A percentile compares a stretch with the other conserved stretches of the same genome.
phyloP scores from a whole-genome alignment of 2,888 invertebrate genomes.

The Nematopogon swammerdamellus region DNA sequence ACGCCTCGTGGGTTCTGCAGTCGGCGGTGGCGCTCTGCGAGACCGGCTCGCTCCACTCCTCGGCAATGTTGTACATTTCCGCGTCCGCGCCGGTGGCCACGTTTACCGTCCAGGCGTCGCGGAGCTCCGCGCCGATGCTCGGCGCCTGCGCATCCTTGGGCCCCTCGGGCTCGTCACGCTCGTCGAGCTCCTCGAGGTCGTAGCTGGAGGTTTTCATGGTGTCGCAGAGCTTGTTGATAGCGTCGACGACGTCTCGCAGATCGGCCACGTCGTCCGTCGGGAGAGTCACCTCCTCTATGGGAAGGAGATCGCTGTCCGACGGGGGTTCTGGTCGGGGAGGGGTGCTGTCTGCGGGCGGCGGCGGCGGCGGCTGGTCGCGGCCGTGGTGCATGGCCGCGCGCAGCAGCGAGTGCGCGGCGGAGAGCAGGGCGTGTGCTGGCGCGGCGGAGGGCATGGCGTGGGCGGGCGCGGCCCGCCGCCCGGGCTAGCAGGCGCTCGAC shows the following conservation, averaged over 20 bases:
- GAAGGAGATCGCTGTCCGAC: slow-evolving; percentile 18
- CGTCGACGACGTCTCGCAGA: slow-evolving; percentile 44
- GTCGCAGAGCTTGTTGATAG: slow-evolving; percentile 46
- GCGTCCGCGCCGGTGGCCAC: no score
- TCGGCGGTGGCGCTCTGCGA: no score
- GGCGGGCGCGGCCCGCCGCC: slow-evolving; percentile 31
- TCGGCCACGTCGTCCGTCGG: slow-evolving; percentile 38
- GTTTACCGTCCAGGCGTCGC: no score
- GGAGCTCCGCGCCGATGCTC: slow-evolving; percentile 5
- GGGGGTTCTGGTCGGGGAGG: no score
- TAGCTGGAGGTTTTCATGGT: slow-evolving; percentile 42
- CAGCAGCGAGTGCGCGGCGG: slow-evolving; percentile 36
- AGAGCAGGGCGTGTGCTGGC: slow-evolving; percentile 31
- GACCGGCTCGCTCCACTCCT: not conserved
- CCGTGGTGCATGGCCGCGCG: slow-evolving; percentile 24
- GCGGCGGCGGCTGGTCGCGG: not conserved
- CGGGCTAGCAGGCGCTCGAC: slow-evolving; percentile 52
- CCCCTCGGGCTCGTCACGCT: not conserved
- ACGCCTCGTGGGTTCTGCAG: no score
- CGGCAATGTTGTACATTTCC: not conserved
- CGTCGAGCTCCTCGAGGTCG: slow-evolving; percentile 14
- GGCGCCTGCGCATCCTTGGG: slow-evolving; percentile 3
- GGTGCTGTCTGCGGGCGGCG: not conserved
- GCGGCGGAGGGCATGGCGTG: slow-evolving; percentile 16
- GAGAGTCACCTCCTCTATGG: slow-evolving; percentile 27